Conservation (phyloP, 2,797 vertebrate species). For the Rhinoraja longicauda region DNA sequence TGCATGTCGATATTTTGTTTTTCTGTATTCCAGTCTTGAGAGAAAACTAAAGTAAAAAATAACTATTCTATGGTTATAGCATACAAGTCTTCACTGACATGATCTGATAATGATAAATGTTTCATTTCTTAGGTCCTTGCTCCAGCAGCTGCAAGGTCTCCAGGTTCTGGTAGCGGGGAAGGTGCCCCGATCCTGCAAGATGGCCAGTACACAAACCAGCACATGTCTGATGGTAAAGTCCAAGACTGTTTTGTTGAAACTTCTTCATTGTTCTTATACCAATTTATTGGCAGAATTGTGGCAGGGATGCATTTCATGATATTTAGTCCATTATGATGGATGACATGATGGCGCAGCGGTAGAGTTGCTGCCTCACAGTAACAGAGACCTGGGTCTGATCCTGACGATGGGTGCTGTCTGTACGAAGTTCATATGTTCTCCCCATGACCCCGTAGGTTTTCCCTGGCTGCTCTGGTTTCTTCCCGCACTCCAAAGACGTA, state of each 20-base stretch:
- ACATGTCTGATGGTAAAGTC: constrained; percentile 87
- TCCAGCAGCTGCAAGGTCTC: constrained; percentile 92
- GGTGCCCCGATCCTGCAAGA: constrained; percentile 79
- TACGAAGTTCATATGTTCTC: too few relatives aligned
- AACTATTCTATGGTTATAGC: not conserved
- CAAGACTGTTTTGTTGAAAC: not conserved
- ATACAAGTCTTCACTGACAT: not conserved
- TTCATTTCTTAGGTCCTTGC: constrained; percentile 70
- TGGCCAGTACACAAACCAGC: constrained; percentile 86
- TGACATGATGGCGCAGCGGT: too few relatives aligned
- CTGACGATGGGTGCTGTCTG: too few relatives aligned
- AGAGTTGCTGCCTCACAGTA: too few relatives aligned
- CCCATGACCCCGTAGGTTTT: too few relatives aligned
- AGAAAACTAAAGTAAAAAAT: not conserved
- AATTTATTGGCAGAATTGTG: not conserved
- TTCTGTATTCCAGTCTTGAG: not conserved
- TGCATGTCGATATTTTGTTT: not conserved
- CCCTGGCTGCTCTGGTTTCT: too few relatives aligned
- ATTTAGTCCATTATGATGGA: not conserved
- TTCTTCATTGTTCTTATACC: not conserved
- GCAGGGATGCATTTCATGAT: not conserved
- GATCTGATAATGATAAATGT: not conserved
- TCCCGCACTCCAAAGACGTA: too few relatives aligned
- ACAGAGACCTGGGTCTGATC: too few relatives aligned
- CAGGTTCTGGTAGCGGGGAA: constrained; percentile 84